phyloP scores from a whole-genome alignment of 2,797 vertebrate species.

The Brachyalestes nurse region DNA sequence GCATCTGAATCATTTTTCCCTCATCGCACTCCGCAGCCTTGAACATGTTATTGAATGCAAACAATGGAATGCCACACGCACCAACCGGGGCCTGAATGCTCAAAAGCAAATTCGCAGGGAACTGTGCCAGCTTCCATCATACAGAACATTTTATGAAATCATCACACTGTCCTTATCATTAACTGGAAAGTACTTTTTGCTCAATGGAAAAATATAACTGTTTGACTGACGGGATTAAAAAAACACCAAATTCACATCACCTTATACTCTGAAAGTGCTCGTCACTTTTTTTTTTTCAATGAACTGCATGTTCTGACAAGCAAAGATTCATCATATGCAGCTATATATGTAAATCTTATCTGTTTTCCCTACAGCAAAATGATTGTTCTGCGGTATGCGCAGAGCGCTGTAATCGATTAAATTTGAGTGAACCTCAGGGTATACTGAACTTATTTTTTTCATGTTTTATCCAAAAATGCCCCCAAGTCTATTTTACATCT shows the following conservation, averaged over 20 bases:
- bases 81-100: neutral
- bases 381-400: neutral
- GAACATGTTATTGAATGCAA: conserved; percentile 11
- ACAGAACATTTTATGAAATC: neutral
- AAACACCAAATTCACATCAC: neutral
- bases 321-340: neutral
- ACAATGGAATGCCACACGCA: neutral
- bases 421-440: neutral
- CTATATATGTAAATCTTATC: neutral
- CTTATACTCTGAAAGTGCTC: too few species aligned
- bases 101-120: neutral
- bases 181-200: neutral
- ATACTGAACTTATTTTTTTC: neutral
- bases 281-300: neutral
- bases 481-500: conserved; percentile 4
- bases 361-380: neutral
- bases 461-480: neutral
- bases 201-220: neutral
- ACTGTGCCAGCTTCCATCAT: neutral
- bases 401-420: neutral
- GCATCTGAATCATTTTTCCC: neutral
- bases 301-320: neutral
- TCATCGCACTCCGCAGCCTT: neutral
- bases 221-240: neutral
- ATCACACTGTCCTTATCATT: neutral